Evolutionary conservation across 37 sponge, comb jelly and placozoan species (phyloP).

Genomic region (Halichondria panicea): DNA sequence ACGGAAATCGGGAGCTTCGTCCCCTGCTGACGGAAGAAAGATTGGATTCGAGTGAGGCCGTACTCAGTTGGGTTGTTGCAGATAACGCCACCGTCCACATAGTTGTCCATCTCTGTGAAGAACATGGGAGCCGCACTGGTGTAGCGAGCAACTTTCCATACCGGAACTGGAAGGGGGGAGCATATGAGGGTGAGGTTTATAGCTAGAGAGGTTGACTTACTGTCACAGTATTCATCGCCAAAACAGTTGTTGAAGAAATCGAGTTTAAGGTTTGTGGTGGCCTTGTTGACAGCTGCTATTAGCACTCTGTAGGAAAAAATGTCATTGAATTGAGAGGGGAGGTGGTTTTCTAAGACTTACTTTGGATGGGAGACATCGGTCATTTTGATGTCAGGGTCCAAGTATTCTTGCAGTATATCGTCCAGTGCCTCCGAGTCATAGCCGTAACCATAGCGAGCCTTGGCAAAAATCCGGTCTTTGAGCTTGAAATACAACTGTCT

Average conservation of each 20-base stretch:
- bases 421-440: slow-evolving; percentile 43
- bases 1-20: slow-evolving; percentile 26
- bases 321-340: no score
- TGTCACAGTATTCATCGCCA: slow-evolving; percentile 12
- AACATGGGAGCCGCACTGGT: slow-evolving; percentile 47
- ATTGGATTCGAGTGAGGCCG: slow-evolving; percentile 67
- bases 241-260: slow-evolving; percentile 62
- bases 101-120: slow-evolving; percentile 52
- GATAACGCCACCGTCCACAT: slow-evolving; percentile 64
- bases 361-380: slow-evolving; percentile 46
- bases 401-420: slow-evolving; percentile 30
- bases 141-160: slow-evolving; percentile 57
- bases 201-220: background rate
- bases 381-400: slow-evolving; percentile 46
- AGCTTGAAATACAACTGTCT: slow-evolving; percentile 41
- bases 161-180: slow-evolving; percentile 11
- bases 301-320: slow-evolving; percentile 36
- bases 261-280: slow-evolving; percentile 44
- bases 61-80: slow-evolving; percentile 67
- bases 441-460: slow-evolving; percentile 3
- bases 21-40: slow-evolving; percentile 34
- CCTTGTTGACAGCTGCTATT: slow-evolving; percentile 53
- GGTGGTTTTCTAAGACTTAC: slow-evolving; percentile 17
- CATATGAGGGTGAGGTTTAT: background rate
- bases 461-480: slow-evolving; percentile 20